Percentiles rank a stretch among this genome's conserved stretches.
Evolutionary conservation across 2,888 invertebrate species (phyloP).

Genomic region (Eristalinus aeneus): DNA sequence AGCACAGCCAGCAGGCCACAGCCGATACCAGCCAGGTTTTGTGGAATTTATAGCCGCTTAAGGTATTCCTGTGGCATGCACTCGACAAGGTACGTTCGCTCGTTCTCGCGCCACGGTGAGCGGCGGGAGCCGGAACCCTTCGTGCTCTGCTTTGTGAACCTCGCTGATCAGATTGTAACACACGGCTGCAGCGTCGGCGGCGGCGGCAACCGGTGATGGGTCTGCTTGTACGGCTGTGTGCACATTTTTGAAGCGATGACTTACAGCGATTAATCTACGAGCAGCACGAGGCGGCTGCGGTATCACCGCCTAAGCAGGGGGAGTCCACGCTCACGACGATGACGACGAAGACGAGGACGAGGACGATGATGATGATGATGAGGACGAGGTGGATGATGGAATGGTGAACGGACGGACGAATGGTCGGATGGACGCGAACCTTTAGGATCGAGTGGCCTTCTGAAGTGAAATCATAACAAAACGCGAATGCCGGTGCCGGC

Average conservation of each 20-base stretch:
- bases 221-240: slow-evolving; percentile 28
- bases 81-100: neutral
- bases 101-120: neutral
- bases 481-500: neutral
- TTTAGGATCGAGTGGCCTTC: slow-evolving; percentile 40
- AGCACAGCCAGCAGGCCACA: slow-evolving; percentile 56
- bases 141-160: slow-evolving; percentile 61
- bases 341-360: neutral
- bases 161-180: slow-evolving; percentile 68
- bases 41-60: slow-evolving; percentile 68
- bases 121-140: slow-evolving; percentile 34
- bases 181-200: slow-evolving; percentile 23
- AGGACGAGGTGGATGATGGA: slow-evolving; percentile 62
- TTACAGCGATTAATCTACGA: slow-evolving; percentile 68
- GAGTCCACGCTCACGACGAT: slow-evolving; percentile 60
- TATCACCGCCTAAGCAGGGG: slow-evolving; percentile 11
- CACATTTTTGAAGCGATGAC: slow-evolving; percentile 70
- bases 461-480: slow-evolving; percentile 68
- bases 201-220: slow-evolving; percentile 39
- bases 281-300: slow-evolving; percentile 10
- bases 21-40: slow-evolving; percentile 66
- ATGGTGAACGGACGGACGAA: slow-evolving; percentile 61
- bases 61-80: slow-evolving; percentile 63
- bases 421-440: slow-evolving; percentile 34
- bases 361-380: slow-evolving; percentile 19